Percentiles rank a stretch among this genome's conserved stretches.
Conservation (phyloP, 1,140 invertebrate genomes). For the Medauroidea extradentata region DNA sequence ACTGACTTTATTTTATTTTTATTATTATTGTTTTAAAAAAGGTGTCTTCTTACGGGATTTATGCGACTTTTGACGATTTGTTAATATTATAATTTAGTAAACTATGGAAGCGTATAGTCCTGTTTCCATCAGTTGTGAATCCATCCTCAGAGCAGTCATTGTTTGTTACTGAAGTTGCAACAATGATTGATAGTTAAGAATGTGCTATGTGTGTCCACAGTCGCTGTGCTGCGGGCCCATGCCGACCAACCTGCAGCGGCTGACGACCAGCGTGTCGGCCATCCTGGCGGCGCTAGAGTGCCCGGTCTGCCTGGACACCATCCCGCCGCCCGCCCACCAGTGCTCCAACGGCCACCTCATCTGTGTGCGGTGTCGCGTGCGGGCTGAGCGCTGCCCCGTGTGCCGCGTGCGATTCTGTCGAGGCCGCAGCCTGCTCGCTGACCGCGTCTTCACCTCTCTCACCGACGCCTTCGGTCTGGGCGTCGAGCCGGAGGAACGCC, state of each 20-base stretch:
- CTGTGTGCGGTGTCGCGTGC: conserved; percentile 55
- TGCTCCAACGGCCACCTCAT: conserved; percentile 63
- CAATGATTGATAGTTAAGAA: too few relatives aligned
- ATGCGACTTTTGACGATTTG: too few relatives aligned
- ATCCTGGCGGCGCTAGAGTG: conserved; percentile 56
- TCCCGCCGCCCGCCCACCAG: conserved; percentile 56
- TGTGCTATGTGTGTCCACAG: conserved; percentile 31
- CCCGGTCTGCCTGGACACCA: conserved; percentile 57
- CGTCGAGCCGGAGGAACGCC: conserved; percentile 22
- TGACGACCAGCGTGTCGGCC: conserved; percentile 46
- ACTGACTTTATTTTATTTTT: too few relatives aligned
- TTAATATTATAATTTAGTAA: too few relatives aligned
- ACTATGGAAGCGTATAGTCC: too few relatives aligned
- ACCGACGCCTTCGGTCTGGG: conserved; percentile 42
- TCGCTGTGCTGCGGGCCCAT: conserved; percentile 50
- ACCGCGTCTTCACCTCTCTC: conserved; percentile 49
- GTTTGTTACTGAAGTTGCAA: too few relatives aligned
- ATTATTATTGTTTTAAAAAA: too few relatives aligned
- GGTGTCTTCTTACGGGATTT: too few relatives aligned
- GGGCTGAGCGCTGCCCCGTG: conserved; percentile 55
- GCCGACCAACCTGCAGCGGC: conserved; percentile 46
- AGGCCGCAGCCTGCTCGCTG: conserved; percentile 53
- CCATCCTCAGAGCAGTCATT: too few relatives aligned
- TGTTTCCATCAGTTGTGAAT: too few relatives aligned
- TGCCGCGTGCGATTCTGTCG: conserved; percentile 51